Conservation (phyloP, 1,140 invertebrate species). For the Drosophila kanapiae region DNA sequence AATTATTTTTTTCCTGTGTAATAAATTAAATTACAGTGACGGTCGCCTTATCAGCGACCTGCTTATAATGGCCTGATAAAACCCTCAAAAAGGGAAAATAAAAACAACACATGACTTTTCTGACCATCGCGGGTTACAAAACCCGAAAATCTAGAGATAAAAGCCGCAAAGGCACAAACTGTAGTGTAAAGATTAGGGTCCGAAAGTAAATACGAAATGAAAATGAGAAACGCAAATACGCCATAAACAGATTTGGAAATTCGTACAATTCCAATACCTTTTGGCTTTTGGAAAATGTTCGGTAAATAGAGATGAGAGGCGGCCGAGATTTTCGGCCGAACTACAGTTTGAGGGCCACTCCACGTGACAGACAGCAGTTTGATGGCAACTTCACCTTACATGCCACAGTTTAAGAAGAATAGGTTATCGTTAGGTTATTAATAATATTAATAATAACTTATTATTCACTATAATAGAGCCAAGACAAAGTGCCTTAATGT, state of each 20-base stretch:
- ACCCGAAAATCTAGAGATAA: slow-evolving; percentile 30
- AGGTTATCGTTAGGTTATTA: too few species aligned
- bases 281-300: slow-evolving; percentile 28
- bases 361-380: not conserved
- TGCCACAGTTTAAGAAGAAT: slow-evolving; percentile 5
- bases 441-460: too few species aligned
- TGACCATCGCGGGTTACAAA: slow-evolving; percentile 46
- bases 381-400: slow-evolving; percentile 1
- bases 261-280: slow-evolving; percentile 21
- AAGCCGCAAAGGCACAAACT: slow-evolving; percentile 28
- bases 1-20: slow-evolving; percentile 3
- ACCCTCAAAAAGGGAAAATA: slow-evolving; percentile 23
- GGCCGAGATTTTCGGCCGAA: not conserved
- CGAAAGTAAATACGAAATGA: slow-evolving; percentile 26
- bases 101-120: slow-evolving; percentile 48
- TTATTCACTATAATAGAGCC: not conserved
- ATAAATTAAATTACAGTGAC: slow-evolving; percentile 52
- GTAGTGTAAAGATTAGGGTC: slow-evolving; percentile 33
- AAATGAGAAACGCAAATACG: slow-evolving; percentile 45
- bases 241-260: slow-evolving; percentile 57
- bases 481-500: not conserved
- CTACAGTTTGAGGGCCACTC: slow-evolving; percentile 20
- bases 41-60: slow-evolving; percentile 70
- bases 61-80: slow-evolving; percentile 69
- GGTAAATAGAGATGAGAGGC: slow-evolving; percentile 20